Conservation (phyloP, 2,888 invertebrate genomes). For the Phania funesta region DNA sequence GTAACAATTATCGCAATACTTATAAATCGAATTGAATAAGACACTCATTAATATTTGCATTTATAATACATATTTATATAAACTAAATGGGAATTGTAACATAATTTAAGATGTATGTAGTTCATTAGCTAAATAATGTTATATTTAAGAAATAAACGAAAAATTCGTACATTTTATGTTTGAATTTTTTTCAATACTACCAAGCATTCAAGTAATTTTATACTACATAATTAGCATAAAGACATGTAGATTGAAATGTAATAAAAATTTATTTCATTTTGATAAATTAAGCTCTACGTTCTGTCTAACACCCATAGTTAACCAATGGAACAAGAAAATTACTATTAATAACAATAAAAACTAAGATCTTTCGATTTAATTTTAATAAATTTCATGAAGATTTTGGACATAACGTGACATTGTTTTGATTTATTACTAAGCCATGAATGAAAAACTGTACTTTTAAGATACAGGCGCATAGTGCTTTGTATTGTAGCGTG, state of each 20-base stretch:
- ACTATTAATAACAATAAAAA: no score
- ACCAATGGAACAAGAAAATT: conserved; percentile 54
- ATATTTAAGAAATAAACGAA: conserved; percentile 52
- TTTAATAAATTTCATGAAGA: no score
- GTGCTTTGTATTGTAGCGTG: no score
- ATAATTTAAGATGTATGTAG: conserved; percentile 33
- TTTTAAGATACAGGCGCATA: no score
- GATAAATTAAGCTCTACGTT: conserved; percentile 11
- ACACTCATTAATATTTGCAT: conserved; percentile 56
- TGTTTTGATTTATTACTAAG: no score
- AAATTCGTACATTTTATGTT: background rate
- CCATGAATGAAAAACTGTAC: no score
- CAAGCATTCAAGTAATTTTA: conserved; percentile 36
- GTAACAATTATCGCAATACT: background rate
- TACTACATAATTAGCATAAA: conserved; percentile 14
- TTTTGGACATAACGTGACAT: no score
- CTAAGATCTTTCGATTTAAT: no score
- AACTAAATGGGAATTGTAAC: conserved; percentile 63
- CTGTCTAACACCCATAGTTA: conserved; percentile 43
- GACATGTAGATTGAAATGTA: no score
- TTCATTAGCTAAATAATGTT: conserved; percentile 33
- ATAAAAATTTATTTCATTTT: conserved; percentile 28
- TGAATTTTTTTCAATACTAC: conserved; percentile 8
- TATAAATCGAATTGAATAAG: background rate
- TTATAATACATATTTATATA: conserved; percentile 37